A percentile compares a stretch with the other conserved stretches of the same genome.
phyloP scores from a whole-genome alignment of 2,113 vertebrate genomes.

The Odontophorus gujanensis region DNA sequence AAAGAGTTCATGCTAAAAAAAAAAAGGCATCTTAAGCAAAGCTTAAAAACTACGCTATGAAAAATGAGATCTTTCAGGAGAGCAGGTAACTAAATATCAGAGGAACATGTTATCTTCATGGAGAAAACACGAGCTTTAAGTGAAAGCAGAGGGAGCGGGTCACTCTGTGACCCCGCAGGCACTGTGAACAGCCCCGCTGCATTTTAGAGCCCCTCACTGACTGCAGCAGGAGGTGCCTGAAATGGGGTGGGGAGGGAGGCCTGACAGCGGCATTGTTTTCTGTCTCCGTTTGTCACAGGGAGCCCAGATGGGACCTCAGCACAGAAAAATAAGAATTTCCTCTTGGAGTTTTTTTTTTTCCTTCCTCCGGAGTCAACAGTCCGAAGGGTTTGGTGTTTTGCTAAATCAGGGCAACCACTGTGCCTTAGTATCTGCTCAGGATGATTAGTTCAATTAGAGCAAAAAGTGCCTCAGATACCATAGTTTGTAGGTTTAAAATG shows the following conservation, averaged over 20 bases:
- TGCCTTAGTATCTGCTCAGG: background rate
- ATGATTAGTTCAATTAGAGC: conserved; percentile 1
- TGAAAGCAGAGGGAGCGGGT: conserved; percentile 64
- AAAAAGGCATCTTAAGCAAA: conserved; percentile 35
- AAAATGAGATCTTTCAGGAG: conserved; percentile 54
- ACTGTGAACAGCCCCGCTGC: conserved; percentile 52
- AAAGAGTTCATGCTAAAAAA: background rate
- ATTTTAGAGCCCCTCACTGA: conserved; percentile 31
- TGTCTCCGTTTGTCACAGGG: conserved; percentile 45
- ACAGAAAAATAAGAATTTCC: conserved; percentile 37
- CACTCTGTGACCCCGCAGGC: conserved; percentile 62
- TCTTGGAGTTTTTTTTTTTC: background rate
- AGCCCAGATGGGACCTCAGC: conserved; percentile 43
- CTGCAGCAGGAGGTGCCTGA: conserved; percentile 48
- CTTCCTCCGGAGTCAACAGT: background rate
- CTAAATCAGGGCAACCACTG: conserved; percentile 22
- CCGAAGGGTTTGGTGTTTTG: conserved; percentile 34
- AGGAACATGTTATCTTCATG: conserved; percentile 47
- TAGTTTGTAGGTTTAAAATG: background rate
- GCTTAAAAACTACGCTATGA: conserved; percentile 53
- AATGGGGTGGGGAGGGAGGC: conserved; percentile 64
- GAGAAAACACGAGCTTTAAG: conserved; percentile 58
- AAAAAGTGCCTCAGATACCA: background rate
- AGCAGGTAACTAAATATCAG: conserved; percentile 57
- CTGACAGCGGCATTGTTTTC: conserved; percentile 38